A percentile compares a stretch with the other conserved stretches of the same genome.
phyloP scores from a whole-genome alignment of 1,140 invertebrate species.

The Bombus consobrinus region DNA sequence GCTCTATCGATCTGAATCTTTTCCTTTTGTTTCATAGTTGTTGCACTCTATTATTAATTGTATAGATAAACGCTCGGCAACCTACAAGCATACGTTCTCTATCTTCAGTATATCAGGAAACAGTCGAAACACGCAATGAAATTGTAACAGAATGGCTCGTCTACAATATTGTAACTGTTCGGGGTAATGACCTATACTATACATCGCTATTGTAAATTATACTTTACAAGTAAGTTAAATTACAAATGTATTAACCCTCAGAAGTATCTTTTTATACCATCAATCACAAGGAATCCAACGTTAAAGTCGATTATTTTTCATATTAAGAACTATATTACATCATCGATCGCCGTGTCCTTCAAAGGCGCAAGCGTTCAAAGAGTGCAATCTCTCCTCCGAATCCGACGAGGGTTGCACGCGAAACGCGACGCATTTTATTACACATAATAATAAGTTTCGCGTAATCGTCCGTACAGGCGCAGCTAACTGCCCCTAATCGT shows the following conservation, averaged over 20 bases:
- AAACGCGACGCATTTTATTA: conserved; percentile 12
- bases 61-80: not conserved
- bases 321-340: not conserved
- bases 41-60: not conserved
- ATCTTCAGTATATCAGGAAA: not conserved
- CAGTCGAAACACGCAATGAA: not conserved
- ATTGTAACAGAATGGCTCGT: not conserved
- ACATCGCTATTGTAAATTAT: not conserved
- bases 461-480: conserved; percentile 27
- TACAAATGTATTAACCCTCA: not conserved
- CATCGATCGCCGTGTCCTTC: not conserved
- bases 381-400: no score
- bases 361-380: not conserved
- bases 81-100: not conserved
- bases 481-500: conserved; percentile 49
- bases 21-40: not conserved
- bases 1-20: no score
- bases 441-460: conserved; percentile 32
- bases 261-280: not conserved
- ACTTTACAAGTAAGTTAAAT: not conserved
- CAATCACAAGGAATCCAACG: not conserved
- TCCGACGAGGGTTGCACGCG: not conserved
- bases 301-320: not conserved
- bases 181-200: not conserved
- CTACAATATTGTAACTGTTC: not conserved